Base-by-base conservation (phyloP, 2,113 vertebrate genomes). In the Platycercus adscitus region DNA sequence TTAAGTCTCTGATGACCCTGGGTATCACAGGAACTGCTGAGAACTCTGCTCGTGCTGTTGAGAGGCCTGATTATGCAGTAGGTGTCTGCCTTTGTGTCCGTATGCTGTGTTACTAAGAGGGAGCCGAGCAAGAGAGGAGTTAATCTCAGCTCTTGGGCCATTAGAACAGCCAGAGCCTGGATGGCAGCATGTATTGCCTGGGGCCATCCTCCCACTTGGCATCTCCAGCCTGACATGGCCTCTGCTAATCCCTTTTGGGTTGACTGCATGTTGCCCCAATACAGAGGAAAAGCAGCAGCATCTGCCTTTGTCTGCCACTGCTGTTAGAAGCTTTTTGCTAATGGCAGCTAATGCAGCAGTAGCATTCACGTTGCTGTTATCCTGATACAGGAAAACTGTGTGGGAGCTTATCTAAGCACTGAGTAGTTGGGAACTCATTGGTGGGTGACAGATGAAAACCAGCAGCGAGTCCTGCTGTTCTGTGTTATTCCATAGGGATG, bases 401-500 rank as follows among this genome's bases (percentile, higher is more conserved):
- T 25, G 66, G 81, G 49, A 53, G 69, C 20, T 13, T 55, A 13
- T 23, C 55, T 4, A 7, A 13, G 73, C 0, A 0, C 52, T 1
- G 44, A 47, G 35, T 3, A 28, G 55, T 33, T 68, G 24, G 44
- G 8, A 52, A 4, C 81, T 46, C 29, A 2, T 3, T 20, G 56
- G 4, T 37, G 60, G 65, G 56, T 31, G 77, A 41, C 70, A 71
- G 58, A 28, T 2, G 3, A 11, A 56, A 64, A 2, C 7, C 70
- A 41, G 61, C 81, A 64, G 77, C 0, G 0, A 70, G 33, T 0
- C 2, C 11, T 1, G 15, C 28, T 6, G 19, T 25, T 17, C 35
- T 19, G 37, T 10, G 41, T 20, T 9, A 60, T 47, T 35, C 29
- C 60, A 6, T 6, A 55, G 64, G 15, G 16, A 7, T 2, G 1